phyloP scores from a whole-genome alignment of 2,113 vertebrate genomes.

The Alligator mississippiensis region DNA sequence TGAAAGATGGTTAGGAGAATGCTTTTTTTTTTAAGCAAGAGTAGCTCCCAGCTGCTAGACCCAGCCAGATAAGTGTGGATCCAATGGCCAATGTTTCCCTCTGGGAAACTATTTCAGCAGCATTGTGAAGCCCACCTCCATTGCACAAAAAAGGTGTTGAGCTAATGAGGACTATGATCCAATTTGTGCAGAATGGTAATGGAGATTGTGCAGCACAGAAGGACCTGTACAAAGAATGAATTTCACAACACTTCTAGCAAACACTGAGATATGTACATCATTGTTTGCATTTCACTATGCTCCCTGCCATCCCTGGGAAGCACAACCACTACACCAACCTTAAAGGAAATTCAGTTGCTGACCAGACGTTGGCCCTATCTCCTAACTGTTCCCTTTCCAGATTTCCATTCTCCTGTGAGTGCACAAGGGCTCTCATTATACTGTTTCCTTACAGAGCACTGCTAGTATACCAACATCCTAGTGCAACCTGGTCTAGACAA shows the following conservation, averaged over 20 bases:
- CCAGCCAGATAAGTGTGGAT: background rate
- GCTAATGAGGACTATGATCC: background rate
- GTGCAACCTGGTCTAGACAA: no score
- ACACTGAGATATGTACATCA: background rate
- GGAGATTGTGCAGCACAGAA: fast-evolving
- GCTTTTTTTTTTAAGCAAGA: background rate
- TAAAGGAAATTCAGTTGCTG: background rate
- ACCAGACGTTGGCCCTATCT: fast-evolving
- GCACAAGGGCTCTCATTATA: background rate
- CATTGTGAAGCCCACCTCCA: background rate
- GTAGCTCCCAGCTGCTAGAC: background rate
- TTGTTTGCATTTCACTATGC: background rate
- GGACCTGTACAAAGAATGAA: background rate
- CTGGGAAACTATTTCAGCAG: background rate
- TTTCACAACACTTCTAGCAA: background rate
- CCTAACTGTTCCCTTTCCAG: background rate
- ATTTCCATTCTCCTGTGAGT: background rate
- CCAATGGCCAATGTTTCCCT: background rate
- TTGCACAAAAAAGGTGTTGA: background rate
- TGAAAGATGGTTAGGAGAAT: no score
- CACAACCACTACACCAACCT: background rate
- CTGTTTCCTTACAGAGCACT: background rate
- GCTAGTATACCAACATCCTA: background rate
- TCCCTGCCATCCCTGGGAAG: background rate
- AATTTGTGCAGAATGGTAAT: fast-evolving